phyloP scores from a whole-genome alignment of 2,113 vertebrate species.

The Neogale vison region DNA sequence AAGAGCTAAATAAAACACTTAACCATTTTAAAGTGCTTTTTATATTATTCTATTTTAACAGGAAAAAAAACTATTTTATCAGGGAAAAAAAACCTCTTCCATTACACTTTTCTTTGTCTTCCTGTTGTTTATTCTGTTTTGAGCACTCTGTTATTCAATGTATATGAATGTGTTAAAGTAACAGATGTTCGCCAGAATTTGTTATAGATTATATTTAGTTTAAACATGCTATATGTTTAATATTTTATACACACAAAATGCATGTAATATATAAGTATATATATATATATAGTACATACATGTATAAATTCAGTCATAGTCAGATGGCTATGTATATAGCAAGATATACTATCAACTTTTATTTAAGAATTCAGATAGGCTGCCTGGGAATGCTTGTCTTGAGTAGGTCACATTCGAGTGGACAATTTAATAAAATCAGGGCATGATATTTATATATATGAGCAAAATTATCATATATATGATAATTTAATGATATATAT shows the following conservation, averaged over 20 bases:
- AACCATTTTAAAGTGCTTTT: background rate
- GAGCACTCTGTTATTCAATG: background rate
- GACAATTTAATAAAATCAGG: background rate
- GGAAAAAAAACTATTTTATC: background rate
- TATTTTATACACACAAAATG: background rate
- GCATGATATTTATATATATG: background rate
- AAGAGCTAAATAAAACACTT: background rate
- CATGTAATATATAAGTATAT: background rate
- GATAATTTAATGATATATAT: too few species aligned
- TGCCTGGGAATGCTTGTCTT: background rate
- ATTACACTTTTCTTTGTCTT: background rate
- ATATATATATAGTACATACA: background rate
- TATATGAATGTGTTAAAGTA: background rate
- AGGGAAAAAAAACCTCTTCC: background rate
- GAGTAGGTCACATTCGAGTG: background rate
- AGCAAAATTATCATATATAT: background rate
- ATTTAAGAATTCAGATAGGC: background rate
- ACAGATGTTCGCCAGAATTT: background rate
- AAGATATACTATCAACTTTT: background rate
- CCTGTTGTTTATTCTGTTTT: background rate
- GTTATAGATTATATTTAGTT: background rate
- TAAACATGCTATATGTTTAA: background rate
- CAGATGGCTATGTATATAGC: background rate
- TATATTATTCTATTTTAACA: background rate
- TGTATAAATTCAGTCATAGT: background rate